These are phyloP conservation scores for Ctenopoma multispine DNA, from an alignment of 2,797 vertebrate genomes.

Conservation along the genomic window DNA sequence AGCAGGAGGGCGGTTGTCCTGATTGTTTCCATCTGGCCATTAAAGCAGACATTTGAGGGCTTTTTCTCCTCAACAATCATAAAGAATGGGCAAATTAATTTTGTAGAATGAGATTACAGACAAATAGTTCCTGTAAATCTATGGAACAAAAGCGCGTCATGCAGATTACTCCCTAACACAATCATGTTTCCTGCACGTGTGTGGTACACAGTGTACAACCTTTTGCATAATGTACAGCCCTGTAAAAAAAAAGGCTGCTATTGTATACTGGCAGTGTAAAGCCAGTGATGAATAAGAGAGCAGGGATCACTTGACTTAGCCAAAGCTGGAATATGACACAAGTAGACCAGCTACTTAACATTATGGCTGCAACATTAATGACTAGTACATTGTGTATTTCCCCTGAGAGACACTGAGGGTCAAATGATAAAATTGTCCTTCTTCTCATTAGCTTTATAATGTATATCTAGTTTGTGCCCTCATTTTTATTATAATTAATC, in stretches of 20 bases:
- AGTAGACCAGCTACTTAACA: conserved; percentile 84
- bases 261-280: conserved; percentile 39
- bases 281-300: conserved; percentile 73
- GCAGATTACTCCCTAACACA: conserved; percentile 24
- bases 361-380: conserved; percentile 80
- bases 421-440: conserved; percentile 79
- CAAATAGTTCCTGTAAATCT: conserved; percentile 20
- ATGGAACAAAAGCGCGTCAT: conserved; percentile 28
- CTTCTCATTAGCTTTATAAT: conserved; percentile 78
- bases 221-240: conserved; percentile 65
- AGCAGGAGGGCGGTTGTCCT: conserved; percentile 79
- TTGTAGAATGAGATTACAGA: conserved; percentile 34
- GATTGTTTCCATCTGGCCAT: conserved; percentile 86
- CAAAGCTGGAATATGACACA: conserved; percentile 80
- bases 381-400: conserved; percentile 77
- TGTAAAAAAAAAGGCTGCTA: conserved; percentile 49
- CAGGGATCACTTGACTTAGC: conserved; percentile 81
- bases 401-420: conserved; percentile 74
- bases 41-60: conserved; percentile 67
- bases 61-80: conserved; percentile 46
- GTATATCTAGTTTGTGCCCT: conserved; percentile 76
- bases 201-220: conserved; percentile 16
- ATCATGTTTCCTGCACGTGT: conserved; percentile 15
- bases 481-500: conserved; percentile 82
- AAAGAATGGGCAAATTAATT: conserved; percentile 45